Evolutionary conservation across 1,140 invertebrate species (phyloP).

Genomic region (Tetraneura akinire): DNA sequence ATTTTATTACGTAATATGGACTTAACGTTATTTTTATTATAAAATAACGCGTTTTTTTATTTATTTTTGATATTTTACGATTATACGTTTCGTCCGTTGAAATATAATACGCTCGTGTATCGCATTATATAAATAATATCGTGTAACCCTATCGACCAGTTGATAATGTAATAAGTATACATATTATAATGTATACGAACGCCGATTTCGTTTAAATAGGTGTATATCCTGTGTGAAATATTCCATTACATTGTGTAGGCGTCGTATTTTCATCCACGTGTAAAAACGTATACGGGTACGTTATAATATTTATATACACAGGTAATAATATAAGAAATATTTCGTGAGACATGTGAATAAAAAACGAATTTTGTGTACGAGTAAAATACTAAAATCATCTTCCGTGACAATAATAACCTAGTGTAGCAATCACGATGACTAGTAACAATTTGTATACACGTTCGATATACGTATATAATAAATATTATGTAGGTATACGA

Average conservation of each 20-base stretch:
- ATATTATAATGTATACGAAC: background rate
- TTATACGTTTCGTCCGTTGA: too few species aligned
- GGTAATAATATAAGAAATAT: background rate
- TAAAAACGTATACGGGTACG: constrained; percentile 29
- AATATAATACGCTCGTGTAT: too few species aligned
- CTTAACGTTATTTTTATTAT: too few species aligned
- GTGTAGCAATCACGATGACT: constrained; percentile 15
- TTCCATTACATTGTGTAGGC: constrained; percentile 20
- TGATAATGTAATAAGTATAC: background rate
- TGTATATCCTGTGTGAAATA: constrained; percentile 37
- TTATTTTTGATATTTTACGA: too few species aligned
- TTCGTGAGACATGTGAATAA: constrained; percentile 6
- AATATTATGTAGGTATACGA: background rate
- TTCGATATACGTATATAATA: background rate
- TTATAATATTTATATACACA: background rate
- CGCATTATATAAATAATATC: too few species aligned
- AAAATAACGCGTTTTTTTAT: too few species aligned
- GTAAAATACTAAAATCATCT: constrained; percentile 37
- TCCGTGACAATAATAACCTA: constrained; percentile 31
- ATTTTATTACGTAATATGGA: too few species aligned
- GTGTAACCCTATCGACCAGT: background rate
- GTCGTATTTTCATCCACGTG: constrained; percentile 14
- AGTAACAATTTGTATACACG: background rate
- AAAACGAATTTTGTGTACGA: background rate
- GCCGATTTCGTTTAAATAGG: constrained; percentile 11